Base-by-base conservation (phyloP, 1,140 invertebrate genomes). In the Popillia japonica region DNA sequence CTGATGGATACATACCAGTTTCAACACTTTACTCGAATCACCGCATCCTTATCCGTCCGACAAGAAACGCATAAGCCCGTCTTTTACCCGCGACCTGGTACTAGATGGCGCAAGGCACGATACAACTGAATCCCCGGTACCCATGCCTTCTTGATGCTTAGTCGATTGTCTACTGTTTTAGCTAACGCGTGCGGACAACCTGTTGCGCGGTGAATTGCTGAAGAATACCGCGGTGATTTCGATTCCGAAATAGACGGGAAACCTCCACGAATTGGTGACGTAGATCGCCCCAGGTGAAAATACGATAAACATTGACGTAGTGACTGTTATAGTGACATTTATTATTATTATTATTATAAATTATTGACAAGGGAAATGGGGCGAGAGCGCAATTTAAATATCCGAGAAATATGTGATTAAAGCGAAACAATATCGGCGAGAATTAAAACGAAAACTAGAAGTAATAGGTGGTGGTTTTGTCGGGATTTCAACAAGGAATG, bases 141-240 rank as follows among this genome's bases (percentile, higher is more conserved):
- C 76, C 73, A 77, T 79, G 79, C 78, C 75, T 80, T 78, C 75
- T 84, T 81, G 72, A 74, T 74, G 83, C 83, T 85, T 85, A 85
- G 84, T 85, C 83, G 84, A 82, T 82, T 81, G 82, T 84, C 83
- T 84, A 84, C 83, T 84, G 84, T 84, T 84, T 84, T 81, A 81
- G 79, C 77, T 79, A 79, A 75, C 78, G 79, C 79, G 81, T 80
- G 80, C 80, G 83, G 80, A 79, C 79, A 55, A 55, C 48, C 48
- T 55, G 48, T 55, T 55, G 48, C 14, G 78, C 72, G 40, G 55
- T 22, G 72, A 76, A 77, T 61, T 42, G 40, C 41, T 34, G 8
- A 34, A 34, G 75, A 40, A 41, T 61, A 42, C 20, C 55, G 40
- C 80, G 77, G 23, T 74, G 78, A 80, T 59, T 77, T 77, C 76